These are phyloP conservation scores for Narcine bancroftii DNA, from an alignment of 2,113 vertebrate species.

Conservation along the genomic window DNA sequence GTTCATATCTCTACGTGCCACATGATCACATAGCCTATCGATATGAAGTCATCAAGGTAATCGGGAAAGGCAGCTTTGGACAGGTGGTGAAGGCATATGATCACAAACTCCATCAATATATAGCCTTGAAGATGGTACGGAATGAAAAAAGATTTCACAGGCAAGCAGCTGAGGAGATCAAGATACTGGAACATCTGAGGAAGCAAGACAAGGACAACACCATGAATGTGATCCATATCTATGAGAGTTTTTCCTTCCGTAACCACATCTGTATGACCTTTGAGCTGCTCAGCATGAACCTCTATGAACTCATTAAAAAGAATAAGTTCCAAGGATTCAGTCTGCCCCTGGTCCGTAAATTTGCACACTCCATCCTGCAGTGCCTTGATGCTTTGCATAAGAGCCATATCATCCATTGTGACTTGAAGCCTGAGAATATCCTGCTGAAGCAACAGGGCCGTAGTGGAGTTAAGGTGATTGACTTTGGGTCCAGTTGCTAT, in stretches of 20 bases:
- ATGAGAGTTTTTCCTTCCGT: constrained; percentile 37
- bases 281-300: constrained; percentile 37
- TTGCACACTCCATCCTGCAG: constrained; percentile 39
- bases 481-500: constrained; percentile 39
- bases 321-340: constrained; percentile 36
- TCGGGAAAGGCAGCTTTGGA: constrained; percentile 39
- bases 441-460: constrained; percentile 38
- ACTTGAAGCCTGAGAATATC: constrained; percentile 39
- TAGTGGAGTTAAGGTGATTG: constrained; percentile 39
- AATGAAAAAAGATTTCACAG: constrained; percentile 37
- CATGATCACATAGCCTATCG: constrained; percentile 39
- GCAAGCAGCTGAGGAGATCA: constrained; percentile 38
- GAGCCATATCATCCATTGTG: constrained; percentile 39
- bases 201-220: constrained; percentile 34
- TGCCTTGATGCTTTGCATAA: constrained; percentile 38
- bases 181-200: constrained; percentile 37
- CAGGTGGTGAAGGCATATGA: constrained; percentile 38
- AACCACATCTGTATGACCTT: constrained; percentile 39
- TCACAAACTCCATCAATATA: constrained; percentile 37
- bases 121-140: constrained; percentile 39
- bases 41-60: constrained; percentile 39
- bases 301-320: constrained; percentile 38
- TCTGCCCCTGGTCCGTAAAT: constrained; percentile 37
- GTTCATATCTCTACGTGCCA: constrained; percentile 37
- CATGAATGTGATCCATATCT: constrained; percentile 37